Conservation (phyloP, 2,113 vertebrate species). For the Hiodon alosoides region DNA sequence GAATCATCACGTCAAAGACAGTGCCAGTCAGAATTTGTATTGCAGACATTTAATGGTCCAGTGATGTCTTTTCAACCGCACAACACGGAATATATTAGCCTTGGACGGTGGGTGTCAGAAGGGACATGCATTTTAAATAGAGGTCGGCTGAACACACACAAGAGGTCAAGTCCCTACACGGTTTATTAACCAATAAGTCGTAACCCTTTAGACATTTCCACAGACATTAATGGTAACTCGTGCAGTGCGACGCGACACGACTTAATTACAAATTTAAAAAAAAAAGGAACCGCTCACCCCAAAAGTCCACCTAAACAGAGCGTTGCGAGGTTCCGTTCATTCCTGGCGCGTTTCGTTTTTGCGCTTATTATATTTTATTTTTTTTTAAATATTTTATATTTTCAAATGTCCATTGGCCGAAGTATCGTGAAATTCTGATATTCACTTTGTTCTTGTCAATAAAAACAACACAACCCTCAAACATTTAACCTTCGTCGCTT, state of each 20-base stretch:
- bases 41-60: conserved; percentile 32
- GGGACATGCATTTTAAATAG: conserved; percentile 38
- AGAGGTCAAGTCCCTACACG: conserved; percentile 42
- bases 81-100: conserved; percentile 20
- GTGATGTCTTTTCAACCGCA: conserved; percentile 28
- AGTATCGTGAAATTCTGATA: neutral
- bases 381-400: neutral
- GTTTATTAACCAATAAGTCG: conserved; percentile 34
- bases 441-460: neutral
- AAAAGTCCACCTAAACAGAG: conserved; percentile 7
- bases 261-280: neutral
- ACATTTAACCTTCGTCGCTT: conserved; percentile 1
- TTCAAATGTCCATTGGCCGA: neutral
- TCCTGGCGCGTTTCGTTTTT: neutral
- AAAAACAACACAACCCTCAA: neutral
- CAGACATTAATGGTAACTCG: neutral
- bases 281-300: conserved; percentile 2
- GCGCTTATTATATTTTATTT: too few species aligned
- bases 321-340: neutral
- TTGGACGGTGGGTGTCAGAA: conserved; percentile 25
- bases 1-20: conserved; percentile 27
- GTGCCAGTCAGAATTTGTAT: conserved; percentile 22
- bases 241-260: neutral
- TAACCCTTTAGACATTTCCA: conserved; percentile 17
- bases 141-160: conserved; percentile 40